Conservation (phyloP, 1,140 invertebrate species). For the Bradysia coprophila region DNA sequence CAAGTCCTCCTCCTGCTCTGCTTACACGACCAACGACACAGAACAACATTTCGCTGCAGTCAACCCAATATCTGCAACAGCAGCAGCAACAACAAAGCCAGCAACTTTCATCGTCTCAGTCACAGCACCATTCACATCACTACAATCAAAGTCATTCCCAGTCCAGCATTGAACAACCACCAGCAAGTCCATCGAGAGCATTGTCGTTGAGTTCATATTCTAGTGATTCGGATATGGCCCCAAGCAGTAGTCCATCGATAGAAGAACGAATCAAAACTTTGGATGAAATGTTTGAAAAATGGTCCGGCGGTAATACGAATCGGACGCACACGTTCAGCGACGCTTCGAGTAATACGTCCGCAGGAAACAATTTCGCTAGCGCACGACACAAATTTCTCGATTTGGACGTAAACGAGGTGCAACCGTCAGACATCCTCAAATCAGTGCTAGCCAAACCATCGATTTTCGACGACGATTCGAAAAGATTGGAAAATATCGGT, state of each 20-base stretch:
- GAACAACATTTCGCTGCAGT: neutral
- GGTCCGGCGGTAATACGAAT: slow-evolving; percentile 53
- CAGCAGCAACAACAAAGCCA: neutral
- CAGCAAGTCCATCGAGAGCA: slow-evolving; percentile 32
- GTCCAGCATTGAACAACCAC: slow-evolving; percentile 10
- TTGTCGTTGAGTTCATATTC: slow-evolving; percentile 36
- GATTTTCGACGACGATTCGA: slow-evolving; percentile 90
- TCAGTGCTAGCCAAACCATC: slow-evolving; percentile 78
- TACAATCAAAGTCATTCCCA: slow-evolving; percentile 30
- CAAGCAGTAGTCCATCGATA: slow-evolving; percentile 40
- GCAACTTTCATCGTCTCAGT: slow-evolving; percentile 3
- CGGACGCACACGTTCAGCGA: slow-evolving; percentile 23
- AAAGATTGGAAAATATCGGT: slow-evolving; percentile 74
- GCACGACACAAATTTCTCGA: slow-evolving; percentile 50
- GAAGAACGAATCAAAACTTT: slow-evolving; percentile 75
- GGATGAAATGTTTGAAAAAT: slow-evolving; percentile 84
- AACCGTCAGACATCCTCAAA: slow-evolving; percentile 87
- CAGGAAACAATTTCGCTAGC: slow-evolving; percentile 31
- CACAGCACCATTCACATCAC: slow-evolving; percentile 29
- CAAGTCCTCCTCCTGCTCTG: slow-evolving; percentile 6
- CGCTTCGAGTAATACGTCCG: slow-evolving; percentile 35
- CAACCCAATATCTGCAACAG: neutral
- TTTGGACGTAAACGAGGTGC: slow-evolving; percentile 53
- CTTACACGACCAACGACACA: slow-evolving; percentile 6
- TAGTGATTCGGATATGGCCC: slow-evolving; percentile 32